Evolutionary conservation across 2,888 invertebrate genomes (phyloP), one percentile per base, ranked within the genome.

Genomic region (Sarcophaga caerulescens): DNA sequence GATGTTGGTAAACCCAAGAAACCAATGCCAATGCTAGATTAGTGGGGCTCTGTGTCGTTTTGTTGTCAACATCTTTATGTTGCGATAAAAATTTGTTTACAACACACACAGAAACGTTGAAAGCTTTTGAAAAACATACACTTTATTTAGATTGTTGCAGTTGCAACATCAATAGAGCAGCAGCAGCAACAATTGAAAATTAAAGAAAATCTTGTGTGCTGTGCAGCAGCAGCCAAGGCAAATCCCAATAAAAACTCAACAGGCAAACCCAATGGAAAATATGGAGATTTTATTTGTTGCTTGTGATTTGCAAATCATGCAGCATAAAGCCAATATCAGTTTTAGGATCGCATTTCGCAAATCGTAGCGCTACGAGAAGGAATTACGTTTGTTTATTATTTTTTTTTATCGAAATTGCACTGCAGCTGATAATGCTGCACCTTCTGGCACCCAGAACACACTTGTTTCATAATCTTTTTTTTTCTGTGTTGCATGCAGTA

Each of bases 31-130:
- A 69, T 14, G 80, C 75, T 81, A 52, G 77, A 74, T 84, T 73
- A 86, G 69, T 86, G 83, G 83, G 85, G 83, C 85, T 86, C 59
- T 84, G 52, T 84, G 85, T 86, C 85, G 83, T 76, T 80, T 52
- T 62, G 57, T 84, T 83, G 83, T 81, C 85, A 86, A 86, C 85
- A 84, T 86, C 81, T 86, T 81, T 78, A 84, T 84, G 83, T 81
- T 52, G 17, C 73, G 85, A 83, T 86, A 86, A 85, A 85, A 85
- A 77, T 85, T 85, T 83, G 80, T 83, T 77, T 73, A 65, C 82
- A 76, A 71, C 81, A 79, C 52, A 69, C n/a, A 52, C 62, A 57
- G 45, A 62, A 19, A 83, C 17, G 62, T 59, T 12, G 35, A 73
- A 25, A 66, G 59, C 35, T 57, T 35, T 44, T 10, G 11, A 68